phyloP scores from a whole-genome alignment of 2,888 invertebrate genomes.

The Amblyteles armatorius region DNA sequence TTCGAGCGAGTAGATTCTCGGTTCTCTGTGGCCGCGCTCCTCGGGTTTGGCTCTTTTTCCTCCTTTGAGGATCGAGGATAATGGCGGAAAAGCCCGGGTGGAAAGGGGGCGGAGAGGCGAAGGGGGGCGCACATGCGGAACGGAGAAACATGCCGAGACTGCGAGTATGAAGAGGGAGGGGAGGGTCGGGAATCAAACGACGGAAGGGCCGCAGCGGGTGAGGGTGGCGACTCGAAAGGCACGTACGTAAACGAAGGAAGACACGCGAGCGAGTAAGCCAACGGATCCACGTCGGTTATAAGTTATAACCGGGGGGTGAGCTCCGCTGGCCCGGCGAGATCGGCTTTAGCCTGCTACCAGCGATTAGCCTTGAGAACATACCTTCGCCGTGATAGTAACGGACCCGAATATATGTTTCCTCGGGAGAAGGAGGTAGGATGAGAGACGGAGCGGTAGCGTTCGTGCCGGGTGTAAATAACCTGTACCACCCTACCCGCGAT shows the following conservation, averaged over 20 bases:
- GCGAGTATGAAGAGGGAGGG: not conserved
- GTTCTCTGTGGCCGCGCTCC: slow-evolving; percentile 27
- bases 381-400: slow-evolving; percentile 60
- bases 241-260: slow-evolving; percentile 73
- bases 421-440: slow-evolving; percentile 19
- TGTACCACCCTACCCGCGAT: slow-evolving; percentile 38
- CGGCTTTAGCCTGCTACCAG: slow-evolving; percentile 67
- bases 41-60: slow-evolving; percentile 10
- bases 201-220: slow-evolving; percentile 6
- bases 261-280: slow-evolving; percentile 73
- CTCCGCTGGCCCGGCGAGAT: slow-evolving; percentile 69
- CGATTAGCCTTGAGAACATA: slow-evolving; percentile 78
- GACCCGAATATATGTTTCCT: slow-evolving; percentile 24
- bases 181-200: slow-evolving; percentile 18
- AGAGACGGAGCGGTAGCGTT: slow-evolving; percentile 26
- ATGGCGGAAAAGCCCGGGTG: slow-evolving; percentile 2
- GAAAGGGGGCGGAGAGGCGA: not conserved
- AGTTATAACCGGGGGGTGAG: slow-evolving; percentile 59
- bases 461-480: slow-evolving; percentile 61
- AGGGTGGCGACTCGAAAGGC: slow-evolving; percentile 61
- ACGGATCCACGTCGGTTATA: slow-evolving; percentile 20
- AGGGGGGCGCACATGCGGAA: not conserved
- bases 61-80: not conserved
- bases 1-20: not conserved
- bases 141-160: not conserved